Percentiles rank a stretch among this genome's conserved stretches.
phyloP scores from a whole-genome alignment of 2,888 invertebrate genomes.

The Eristalis arbustorum region DNA sequence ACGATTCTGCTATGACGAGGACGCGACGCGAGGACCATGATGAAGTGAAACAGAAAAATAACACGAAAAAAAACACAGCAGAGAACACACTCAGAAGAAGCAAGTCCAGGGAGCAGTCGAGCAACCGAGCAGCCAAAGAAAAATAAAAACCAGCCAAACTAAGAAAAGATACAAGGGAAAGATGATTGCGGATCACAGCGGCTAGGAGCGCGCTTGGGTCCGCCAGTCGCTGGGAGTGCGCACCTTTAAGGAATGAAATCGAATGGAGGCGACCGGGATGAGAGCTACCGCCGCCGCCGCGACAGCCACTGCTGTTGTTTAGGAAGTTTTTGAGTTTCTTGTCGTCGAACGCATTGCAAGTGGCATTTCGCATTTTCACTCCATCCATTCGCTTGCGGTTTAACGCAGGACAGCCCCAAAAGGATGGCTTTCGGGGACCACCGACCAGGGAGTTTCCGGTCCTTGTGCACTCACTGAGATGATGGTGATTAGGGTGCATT shows the following conservation, averaged over 20 bases:
- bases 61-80: constrained; percentile 31
- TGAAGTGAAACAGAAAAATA: constrained; percentile 27
- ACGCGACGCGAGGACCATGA: constrained; percentile 67
- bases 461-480: background rate
- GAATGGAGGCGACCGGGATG: background rate
- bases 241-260: constrained; percentile 40
- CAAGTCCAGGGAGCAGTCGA: constrained; percentile 19
- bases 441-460: background rate
- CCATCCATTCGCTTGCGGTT: constrained; percentile 25
- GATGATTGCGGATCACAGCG: constrained; percentile 65
- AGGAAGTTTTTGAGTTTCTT: constrained; percentile 9
- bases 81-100: constrained; percentile 50
- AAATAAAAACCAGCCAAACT: constrained; percentile 35
- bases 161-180: constrained; percentile 50
- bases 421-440: background rate
- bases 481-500: background rate
- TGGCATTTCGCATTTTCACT: constrained; percentile 5
- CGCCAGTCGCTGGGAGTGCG: constrained; percentile 46
- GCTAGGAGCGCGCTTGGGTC: constrained; percentile 44
- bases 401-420: background rate
- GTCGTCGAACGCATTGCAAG: background rate
- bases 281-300: background rate
- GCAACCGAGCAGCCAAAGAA: constrained; percentile 32
- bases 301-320: background rate
- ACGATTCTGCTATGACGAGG: constrained; percentile 80